Evolutionary conservation across 2,888 invertebrate species (phyloP).

Genomic region (Thecocarcelia acutangulata): DNA sequence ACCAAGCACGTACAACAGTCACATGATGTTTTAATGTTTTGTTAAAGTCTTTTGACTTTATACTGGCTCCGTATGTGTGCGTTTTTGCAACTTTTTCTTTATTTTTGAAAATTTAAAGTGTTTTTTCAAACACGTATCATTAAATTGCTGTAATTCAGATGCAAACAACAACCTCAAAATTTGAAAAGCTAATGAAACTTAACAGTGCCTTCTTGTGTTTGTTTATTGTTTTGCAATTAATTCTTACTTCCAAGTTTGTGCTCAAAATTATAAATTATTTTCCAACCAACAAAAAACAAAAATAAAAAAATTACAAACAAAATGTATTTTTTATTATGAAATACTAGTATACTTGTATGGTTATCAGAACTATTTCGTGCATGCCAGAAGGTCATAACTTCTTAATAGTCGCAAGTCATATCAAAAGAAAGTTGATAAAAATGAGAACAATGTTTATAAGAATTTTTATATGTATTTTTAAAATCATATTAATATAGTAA

Average conservation of each 20-base stretch:
- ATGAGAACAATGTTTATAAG: neutral
- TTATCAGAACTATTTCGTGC: constrained; percentile 28
- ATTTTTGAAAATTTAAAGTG: constrained; percentile 37
- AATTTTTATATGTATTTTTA: neutral
- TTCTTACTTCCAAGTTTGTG: neutral
- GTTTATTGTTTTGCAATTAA: constrained; percentile 45
- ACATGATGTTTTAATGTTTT: constrained; percentile 17
- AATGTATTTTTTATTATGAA: neutral
- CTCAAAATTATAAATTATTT: constrained; percentile 8
- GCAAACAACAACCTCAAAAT: constrained; percentile 19
- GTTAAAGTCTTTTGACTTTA: constrained; percentile 34
- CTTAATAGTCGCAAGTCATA: constrained; percentile 30
- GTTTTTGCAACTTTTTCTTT: constrained; percentile 9
- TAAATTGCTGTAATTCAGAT: constrained; percentile 33
- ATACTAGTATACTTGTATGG: neutral
- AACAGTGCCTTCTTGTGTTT: neutral
- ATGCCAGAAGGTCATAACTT: constrained; percentile 56
- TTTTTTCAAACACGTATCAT: constrained; percentile 19
- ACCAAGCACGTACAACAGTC: constrained; percentile 49
- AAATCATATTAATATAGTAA: too few species aligned
- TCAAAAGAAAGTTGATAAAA: constrained; percentile 7
- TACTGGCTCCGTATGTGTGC: neutral
- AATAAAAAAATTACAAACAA: too few species aligned
- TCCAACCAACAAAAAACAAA: neutral
- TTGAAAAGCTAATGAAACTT: constrained; percentile 21